phyloP scores from a whole-genome alignment of 2,113 vertebrate genomes.

The Chunga burmeisteri region DNA sequence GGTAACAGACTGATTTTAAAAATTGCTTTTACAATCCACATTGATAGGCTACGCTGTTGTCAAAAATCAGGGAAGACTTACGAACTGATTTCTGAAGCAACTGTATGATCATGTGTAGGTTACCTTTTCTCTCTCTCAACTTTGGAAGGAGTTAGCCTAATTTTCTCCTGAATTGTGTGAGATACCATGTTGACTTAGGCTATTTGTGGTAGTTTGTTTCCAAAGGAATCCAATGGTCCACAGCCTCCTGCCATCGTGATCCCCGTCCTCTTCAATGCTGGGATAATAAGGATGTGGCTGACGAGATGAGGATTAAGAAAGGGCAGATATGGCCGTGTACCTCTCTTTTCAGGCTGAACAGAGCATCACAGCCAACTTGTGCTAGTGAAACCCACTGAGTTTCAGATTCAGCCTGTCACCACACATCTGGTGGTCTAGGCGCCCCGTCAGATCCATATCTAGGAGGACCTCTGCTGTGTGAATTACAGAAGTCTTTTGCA shows the following conservation, averaged over 20 bases:
- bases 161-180: neutral
- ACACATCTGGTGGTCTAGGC: fast-evolving
- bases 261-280: neutral
- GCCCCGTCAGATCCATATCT: fast-evolving
- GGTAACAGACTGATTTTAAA: neutral
- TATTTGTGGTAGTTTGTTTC: neutral
- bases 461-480: neutral
- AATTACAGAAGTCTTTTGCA: neutral
- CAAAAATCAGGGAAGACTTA: neutral
- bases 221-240: neutral
- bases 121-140: neutral
- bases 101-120: neutral
- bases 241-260: neutral
- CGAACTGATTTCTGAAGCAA: neutral
- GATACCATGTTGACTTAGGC: fast-evolving
- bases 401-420: neutral
- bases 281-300: neutral
- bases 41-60: neutral
- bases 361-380: neutral
- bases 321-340: neutral
- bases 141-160: neutral
- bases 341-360: neutral
- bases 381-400: neutral
- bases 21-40: neutral
- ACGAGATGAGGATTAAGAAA: neutral